Evolutionary conservation across 2,888 invertebrate species (phyloP).

Genomic region (Ormyrus thymus): DNA sequence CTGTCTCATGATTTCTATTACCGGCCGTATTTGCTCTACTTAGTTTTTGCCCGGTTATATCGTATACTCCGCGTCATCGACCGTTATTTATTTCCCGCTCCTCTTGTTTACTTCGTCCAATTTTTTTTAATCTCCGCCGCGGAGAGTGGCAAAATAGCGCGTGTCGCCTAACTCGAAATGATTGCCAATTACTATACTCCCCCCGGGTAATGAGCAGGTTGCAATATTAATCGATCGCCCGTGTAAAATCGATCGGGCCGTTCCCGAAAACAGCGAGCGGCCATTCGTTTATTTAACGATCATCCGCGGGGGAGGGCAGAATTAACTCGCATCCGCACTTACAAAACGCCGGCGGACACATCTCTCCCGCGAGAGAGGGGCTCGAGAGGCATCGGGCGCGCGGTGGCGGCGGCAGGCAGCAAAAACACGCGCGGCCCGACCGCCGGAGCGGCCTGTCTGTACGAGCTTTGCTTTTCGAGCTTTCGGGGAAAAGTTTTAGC

Average conservation of each 20-base stretch:
- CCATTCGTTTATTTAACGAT: constrained; percentile 12
- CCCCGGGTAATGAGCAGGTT: neutral
- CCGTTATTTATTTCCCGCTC: no score
- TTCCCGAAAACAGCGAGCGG: neutral
- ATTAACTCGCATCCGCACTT: constrained; percentile 14
- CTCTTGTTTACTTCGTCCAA: no score
- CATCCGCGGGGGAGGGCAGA: neutral
- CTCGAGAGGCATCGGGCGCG: neutral
- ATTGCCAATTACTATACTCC: neutral
- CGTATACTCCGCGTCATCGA: no score
- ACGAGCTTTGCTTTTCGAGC: constrained; percentile 35
- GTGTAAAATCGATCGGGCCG: no score
- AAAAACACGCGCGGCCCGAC: neutral
- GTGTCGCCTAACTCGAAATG: neutral
- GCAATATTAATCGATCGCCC: neutral
- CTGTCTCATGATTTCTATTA: constrained; percentile 49
- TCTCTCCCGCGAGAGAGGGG: constrained; percentile 9
- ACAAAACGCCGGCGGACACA: neutral
- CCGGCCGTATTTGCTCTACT: neutral
- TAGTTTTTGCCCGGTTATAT: neutral
- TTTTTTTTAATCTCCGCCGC: no score
- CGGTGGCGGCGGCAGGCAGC: neutral
- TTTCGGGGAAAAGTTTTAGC: constrained; percentile 52
- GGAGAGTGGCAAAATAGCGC: no score
- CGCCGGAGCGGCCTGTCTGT: neutral